Base-by-base conservation (phyloP, 2,888 invertebrate species). In the Sicus ferrugineus region DNA sequence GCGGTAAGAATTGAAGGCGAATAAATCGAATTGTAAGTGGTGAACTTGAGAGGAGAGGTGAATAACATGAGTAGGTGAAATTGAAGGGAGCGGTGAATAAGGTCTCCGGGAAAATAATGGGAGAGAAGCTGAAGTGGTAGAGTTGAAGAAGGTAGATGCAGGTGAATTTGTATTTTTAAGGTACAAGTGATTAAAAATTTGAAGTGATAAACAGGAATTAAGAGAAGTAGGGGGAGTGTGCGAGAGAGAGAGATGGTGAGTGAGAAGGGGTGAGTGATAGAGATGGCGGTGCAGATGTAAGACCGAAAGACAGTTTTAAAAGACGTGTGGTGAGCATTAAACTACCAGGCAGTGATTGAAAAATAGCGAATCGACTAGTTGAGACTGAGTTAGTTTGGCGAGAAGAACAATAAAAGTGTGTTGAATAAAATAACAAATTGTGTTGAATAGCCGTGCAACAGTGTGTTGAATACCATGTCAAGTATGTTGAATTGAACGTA, bases 1-100 rank as follows among this genome's bases (percentile, higher is more conserved):
- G 19, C 23, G 14, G 30, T 5, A 63, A 66, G 56, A 64, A 52
- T 63, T 70, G 68, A 70, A n/a, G n/a, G n/a, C n/a, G n/a, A n/a
- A n/a, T n/a, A n/a, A n/a, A n/a, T n/a, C n/a, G n/a, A n/a, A n/a
- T n/a, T n/a, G n/a, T 62, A 68, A 68, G 52, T 23, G 56, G 23
- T 58, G 58, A 30, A 30, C 38, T 42, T 21, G 30, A 21, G 31
- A 30, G 23, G 54, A 1, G 16, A 48, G 11, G 66, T 46, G 26
- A 23, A 16, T 3, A 46, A 11, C 6, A 38, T 4, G 64, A 48
- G 23, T 34, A 21, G n/a, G 3, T 9, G 46, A 52, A 16, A 11
- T 2, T 6, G 61, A 58, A 34, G 14, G 31, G 2, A 23, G 28
- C 23, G 28, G 23, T 21, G 28, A 26, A 28, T 9, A 54, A 16